Conservation (phyloP, 2,113 vertebrate genomes). For the Phalacrocorax brasilianus region DNA sequence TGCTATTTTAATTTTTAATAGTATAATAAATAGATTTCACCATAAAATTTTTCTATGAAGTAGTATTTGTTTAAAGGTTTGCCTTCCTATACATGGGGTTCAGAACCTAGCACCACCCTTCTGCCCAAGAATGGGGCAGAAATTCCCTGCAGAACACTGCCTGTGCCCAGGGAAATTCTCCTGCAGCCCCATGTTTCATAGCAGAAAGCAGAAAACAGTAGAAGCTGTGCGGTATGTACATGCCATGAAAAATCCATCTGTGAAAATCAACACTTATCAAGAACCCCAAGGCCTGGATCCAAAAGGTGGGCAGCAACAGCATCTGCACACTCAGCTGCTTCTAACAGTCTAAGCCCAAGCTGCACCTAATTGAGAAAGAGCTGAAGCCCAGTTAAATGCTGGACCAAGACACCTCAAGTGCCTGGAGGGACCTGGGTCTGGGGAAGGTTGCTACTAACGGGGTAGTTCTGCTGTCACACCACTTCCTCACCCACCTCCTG, state of each 20-base stretch:
- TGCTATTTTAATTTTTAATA: not conserved
- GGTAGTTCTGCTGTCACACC: not conserved
- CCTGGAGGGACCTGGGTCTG: not conserved
- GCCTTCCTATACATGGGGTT: not conserved
- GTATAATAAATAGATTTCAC: not conserved
- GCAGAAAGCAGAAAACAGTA: not conserved
- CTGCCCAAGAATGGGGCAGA: not conserved
- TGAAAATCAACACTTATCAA: not conserved
- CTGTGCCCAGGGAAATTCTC: not conserved
- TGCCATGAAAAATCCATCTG: not conserved
- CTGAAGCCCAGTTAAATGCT: not conserved
- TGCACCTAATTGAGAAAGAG: not conserved
- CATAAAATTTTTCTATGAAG: not conserved
- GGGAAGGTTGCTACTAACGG: not conserved
- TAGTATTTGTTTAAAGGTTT: not conserved
- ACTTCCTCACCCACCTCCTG: constrained; percentile 86
- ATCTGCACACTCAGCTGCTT: not conserved
- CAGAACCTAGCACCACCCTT: not conserved
- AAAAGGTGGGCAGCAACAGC: not conserved
- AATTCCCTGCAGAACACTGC: not conserved
- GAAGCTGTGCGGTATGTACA: not conserved
- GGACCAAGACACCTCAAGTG: not conserved
- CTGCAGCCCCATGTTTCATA: not conserved
- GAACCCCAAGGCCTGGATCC: not conserved
- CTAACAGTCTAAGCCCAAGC: not conserved